Percentiles rank a stretch among this genome's conserved stretches.
phyloP scores from a whole-genome alignment of 1,140 invertebrate genomes.

The Pentalonia nigronervosa region DNA sequence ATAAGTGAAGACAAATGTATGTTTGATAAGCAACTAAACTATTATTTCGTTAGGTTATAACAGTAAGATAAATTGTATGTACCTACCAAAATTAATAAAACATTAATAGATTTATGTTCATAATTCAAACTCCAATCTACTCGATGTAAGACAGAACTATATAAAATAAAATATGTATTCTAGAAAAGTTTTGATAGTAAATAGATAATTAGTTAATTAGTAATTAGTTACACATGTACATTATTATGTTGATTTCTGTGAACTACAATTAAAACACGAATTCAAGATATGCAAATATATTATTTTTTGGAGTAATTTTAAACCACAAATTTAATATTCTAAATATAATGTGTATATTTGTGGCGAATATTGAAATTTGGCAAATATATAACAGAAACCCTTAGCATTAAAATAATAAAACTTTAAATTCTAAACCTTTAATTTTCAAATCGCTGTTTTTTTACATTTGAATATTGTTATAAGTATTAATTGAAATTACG shows the following conservation, averaged over 20 bases:
- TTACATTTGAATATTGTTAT: neutral
- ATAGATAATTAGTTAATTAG: neutral
- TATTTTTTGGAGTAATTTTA: neutral
- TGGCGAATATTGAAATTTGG: neutral
- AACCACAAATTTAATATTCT: neutral
- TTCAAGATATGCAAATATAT: no score
- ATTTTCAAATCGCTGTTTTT: neutral
- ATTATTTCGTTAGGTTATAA: neutral
- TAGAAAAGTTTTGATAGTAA: neutral
- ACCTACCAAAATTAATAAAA: neutral
- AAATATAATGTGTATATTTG: neutral
- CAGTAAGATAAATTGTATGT: neutral
- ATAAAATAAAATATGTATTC: neutral
- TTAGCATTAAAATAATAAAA: neutral
- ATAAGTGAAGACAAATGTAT: neutral
- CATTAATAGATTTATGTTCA: neutral
- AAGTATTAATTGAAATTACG: neutral
- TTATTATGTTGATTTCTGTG: neutral
- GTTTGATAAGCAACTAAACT: neutral
- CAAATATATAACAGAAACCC: neutral
- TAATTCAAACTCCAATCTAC: neutral
- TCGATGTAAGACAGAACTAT: neutral
- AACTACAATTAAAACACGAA: neutral
- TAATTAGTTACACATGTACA: no score
- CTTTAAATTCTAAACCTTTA: neutral